phyloP scores from a whole-genome alignment of 92 coral and sea anemone genomes.

The Phenganax marumi region DNA sequence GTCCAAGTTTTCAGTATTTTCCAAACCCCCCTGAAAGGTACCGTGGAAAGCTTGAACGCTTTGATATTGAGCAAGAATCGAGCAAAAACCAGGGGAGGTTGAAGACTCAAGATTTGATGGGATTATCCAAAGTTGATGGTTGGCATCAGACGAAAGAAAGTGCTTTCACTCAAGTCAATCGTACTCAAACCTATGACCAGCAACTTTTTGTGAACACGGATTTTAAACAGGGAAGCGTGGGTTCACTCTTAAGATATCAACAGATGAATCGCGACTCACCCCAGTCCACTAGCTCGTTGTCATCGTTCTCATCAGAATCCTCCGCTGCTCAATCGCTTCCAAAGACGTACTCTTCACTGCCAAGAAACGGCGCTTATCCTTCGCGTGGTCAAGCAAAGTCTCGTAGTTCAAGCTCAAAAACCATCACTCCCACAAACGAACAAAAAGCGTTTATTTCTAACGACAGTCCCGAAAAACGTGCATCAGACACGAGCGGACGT shows the following conservation, averaged over 20 bases:
- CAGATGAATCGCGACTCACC: slow-evolving; percentile 32
- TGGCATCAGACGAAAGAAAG: neutral
- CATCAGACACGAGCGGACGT: too few relatives aligned
- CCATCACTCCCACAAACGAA: neutral
- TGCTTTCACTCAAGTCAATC: neutral
- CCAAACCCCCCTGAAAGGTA: slow-evolving; percentile 23
- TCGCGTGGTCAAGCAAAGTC: neutral
- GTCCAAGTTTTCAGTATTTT: slow-evolving; percentile 21
- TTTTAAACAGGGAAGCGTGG: slow-evolving; percentile 1
- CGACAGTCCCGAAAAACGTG: neutral
- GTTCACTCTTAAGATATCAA: neutral
- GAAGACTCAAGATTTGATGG: neutral
- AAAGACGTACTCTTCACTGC: neutral
- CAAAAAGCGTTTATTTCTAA: neutral
- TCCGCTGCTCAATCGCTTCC: neutral
- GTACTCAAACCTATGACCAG: neutral
- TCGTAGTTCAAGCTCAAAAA: neutral
- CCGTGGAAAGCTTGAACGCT: slow-evolving; percentile 26
- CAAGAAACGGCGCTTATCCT: neutral
- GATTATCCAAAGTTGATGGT: neutral
- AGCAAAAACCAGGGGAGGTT: slow-evolving; percentile 1
- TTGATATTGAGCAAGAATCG: slow-evolving; percentile 31
- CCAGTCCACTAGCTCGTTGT: slow-evolving; percentile 15
- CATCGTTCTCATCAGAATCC: slow-evolving; percentile 26
- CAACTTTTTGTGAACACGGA: slow-evolving; percentile 22